These are phyloP conservation scores for Illadopsis cleaveri DNA, from an alignment of 2,113 vertebrate genomes.

Conservation along the genomic window DNA sequence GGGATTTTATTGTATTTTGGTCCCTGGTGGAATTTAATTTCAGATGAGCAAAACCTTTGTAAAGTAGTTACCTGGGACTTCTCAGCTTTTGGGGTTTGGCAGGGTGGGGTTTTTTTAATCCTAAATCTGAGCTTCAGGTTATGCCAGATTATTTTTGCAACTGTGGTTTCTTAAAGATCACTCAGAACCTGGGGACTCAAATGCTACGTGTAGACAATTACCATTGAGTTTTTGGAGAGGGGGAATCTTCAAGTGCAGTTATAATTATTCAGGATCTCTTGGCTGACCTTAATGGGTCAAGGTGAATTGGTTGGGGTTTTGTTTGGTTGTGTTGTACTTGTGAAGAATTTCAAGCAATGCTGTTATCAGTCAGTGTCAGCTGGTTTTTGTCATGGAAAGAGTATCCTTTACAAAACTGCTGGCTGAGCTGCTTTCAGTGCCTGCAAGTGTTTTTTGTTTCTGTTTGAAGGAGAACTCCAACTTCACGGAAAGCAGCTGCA, in stretches of 20 bases:
- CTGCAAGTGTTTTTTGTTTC: neutral
- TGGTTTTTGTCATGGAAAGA: neutral
- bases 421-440: neutral
- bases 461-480: slow-evolving; percentile 79
- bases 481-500: slow-evolving; percentile 83
- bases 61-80: neutral
- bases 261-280: neutral
- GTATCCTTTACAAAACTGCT: neutral
- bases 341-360: neutral
- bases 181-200: neutral
- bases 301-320: neutral
- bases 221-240: neutral
- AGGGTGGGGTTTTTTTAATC: neutral
- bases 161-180: neutral
- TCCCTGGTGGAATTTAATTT: neutral
- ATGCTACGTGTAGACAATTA: neutral
- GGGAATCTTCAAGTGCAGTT: neutral
- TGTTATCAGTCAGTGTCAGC: neutral
- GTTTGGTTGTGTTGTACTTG: neutral
- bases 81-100: neutral
- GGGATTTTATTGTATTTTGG: neutral
- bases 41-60: neutral
- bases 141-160: neutral
- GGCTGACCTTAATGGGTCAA: neutral
- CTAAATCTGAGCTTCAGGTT: neutral